Conservation (phyloP, 2,888 invertebrate species). For the Hermodice carunculata region DNA sequence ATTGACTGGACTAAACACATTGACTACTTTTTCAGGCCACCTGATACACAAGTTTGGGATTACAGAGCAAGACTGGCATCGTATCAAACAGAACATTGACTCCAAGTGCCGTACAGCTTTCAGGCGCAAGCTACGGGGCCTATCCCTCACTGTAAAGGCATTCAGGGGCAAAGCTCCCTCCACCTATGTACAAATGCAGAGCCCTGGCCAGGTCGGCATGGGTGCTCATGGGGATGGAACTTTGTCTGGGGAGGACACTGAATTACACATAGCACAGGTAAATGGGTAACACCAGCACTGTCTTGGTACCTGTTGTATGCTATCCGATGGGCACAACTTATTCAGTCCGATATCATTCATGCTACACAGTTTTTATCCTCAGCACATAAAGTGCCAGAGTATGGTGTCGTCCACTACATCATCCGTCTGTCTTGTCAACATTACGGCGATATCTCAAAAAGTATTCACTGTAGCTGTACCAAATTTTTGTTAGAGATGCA, state of each 20-base stretch:
- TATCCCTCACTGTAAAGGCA: constrained; percentile 66
- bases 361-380: no score
- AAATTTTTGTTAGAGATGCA: no score
- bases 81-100: constrained; percentile 73
- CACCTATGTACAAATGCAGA: constrained; percentile 22
- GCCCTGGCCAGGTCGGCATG: neutral
- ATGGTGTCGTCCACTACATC: no score
- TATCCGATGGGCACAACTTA: no score
- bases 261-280: constrained; percentile 23
- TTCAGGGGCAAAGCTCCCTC: constrained; percentile 60
- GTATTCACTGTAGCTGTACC: no score
- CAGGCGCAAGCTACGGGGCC: constrained; percentile 60
- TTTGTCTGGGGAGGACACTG: constrained; percentile 3
- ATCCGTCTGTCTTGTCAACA: no score
- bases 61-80: constrained; percentile 72
- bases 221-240: neutral
- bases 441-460: no score
- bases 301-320: no score
- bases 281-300: no score
- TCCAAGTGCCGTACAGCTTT: constrained; percentile 73
- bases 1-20: no score
- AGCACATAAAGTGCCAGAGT: no score
- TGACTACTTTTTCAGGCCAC: constrained; percentile 70
- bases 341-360: no score
- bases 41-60: constrained; percentile 71